Evolutionary conservation across 2,113 vertebrate species (phyloP).

Genomic region (Oryzias curvinotus): DNA sequence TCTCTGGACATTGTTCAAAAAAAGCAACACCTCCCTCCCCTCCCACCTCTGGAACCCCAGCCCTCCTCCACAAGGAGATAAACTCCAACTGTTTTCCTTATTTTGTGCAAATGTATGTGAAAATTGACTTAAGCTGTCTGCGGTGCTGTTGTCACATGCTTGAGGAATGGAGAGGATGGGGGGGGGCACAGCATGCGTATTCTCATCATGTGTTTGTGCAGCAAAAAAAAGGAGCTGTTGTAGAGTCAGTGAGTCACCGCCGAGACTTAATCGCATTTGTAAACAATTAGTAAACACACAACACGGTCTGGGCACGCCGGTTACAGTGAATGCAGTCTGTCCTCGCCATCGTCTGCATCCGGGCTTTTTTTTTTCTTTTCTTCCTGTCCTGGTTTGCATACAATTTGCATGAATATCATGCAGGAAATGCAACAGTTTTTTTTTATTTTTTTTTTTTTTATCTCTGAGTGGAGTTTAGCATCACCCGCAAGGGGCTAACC

Average conservation of each 20-base stretch:
- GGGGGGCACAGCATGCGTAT: not conserved
- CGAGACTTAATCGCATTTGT: conserved; percentile 27
- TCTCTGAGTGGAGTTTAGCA: conserved; percentile 7
- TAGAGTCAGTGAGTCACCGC: conserved; percentile 42
- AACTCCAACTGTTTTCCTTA: conserved; percentile 33
- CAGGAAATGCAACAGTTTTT: not conserved
- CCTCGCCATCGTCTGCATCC: conserved; percentile 17
- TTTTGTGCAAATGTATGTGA: conserved; percentile 17
- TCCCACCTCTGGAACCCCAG: conserved; percentile 42
- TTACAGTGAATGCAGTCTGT: conserved; percentile 29
- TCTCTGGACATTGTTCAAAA: conserved; percentile 61
- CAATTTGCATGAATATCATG: conserved; percentile 67
- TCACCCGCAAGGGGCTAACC: not conserved
- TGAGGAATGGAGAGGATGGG: too few species aligned
- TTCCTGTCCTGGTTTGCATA: conserved; percentile 69
- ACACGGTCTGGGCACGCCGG: conserved; percentile 24
- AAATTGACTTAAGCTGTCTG: conserved; percentile 16
- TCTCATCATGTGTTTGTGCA: conserved; percentile 34
- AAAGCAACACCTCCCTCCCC: conserved; percentile 49
- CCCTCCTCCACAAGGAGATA: conserved; percentile 34
- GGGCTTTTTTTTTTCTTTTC: conserved; percentile 24
- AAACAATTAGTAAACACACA: conserved; percentile 45
- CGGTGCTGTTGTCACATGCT: conserved; percentile 29
- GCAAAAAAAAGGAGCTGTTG: conserved; percentile 11
- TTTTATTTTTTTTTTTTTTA: not conserved